Evolutionary conservation across 2,113 vertebrate species (phyloP).

Genomic region (Trematocara unimaculatum): DNA sequence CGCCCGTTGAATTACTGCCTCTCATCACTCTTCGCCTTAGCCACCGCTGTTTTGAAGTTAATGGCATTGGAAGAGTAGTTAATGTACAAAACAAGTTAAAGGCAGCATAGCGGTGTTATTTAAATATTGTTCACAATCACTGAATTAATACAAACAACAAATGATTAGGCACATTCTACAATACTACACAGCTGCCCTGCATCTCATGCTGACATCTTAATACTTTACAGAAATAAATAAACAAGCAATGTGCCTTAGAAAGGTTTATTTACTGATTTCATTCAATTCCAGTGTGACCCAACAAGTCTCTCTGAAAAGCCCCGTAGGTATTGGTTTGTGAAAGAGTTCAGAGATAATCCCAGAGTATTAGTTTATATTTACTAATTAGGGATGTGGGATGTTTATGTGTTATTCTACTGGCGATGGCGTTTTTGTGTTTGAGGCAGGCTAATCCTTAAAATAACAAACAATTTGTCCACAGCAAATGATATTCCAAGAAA

Average conservation of each 20-base stretch:
- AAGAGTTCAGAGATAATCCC: conserved; percentile 10
- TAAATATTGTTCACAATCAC: not conserved
- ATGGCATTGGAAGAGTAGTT: not conserved
- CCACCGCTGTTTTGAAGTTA: not conserved
- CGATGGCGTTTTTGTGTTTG: conserved; percentile 12
- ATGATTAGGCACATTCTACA: not conserved
- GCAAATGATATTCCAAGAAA: not conserved
- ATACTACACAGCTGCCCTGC: not conserved
- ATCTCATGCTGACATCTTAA: not conserved
- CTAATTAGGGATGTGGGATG: not conserved
- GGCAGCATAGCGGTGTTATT: not conserved
- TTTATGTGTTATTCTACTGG: not conserved
- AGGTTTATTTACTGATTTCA: not conserved
- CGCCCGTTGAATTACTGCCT: conserved; percentile 10
- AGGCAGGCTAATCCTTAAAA: conserved; percentile 15
- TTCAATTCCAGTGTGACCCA: not conserved
- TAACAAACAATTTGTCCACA: conserved; percentile 33
- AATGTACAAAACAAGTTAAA: not conserved
- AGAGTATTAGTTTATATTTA: not conserved
- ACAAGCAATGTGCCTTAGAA: not conserved
- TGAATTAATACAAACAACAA: not conserved
- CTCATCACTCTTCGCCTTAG: not conserved
- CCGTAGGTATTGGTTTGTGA: not conserved
- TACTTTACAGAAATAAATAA: not conserved
- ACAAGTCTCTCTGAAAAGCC: not conserved